Evolutionary conservation across 2,797 vertebrate species (phyloP), one percentile per base, ranked within the genome.

Genomic region (Oryzias dopingdopingensis): DNA sequence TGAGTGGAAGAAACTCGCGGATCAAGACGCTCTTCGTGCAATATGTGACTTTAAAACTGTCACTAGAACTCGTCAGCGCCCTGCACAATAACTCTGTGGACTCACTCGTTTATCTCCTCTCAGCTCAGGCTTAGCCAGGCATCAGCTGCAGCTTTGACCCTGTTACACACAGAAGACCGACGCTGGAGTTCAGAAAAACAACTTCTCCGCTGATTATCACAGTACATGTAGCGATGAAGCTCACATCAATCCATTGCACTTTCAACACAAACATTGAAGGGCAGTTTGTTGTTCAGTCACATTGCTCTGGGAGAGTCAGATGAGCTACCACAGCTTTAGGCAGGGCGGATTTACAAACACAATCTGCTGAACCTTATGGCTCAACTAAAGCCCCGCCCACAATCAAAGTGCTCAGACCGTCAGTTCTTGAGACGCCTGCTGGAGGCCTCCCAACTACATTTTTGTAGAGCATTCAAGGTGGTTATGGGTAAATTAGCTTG

Each of bases 121-220:
- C 65, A 71, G 82, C 77, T 71, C 69, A 65, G 72, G 83, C 85
- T 90, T 85, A 88, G 44, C 52, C 54, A 52, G 77, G 37, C 75
- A 60, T 81, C 65, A 75, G 73, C 71, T 67, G 55, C 63, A 68
- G 75, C 72, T 72, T 44, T 82, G 79, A 87, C 83, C 82, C 78
- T 79, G 76, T 74, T 60, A 73, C 74, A 53, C 70, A 67, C 65
- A 86, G 76, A 83, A 75, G 88, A 88, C 83, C 85, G 74, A 55
- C 42, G 41, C 51, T 37, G 6, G 66, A 70, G 50, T 68, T 51
- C 8, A 14, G 54, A 64, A 58, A 52, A 15, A 15, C 50, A 29
- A 56, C 42, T 22, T 32, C 20, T 37, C 4, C 16, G 16, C 1
- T 42, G 20, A 24, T 42, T 4, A 4, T 16, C 18, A 23, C 16